Base-by-base conservation (phyloP, 2,888 invertebrate species). In the Conistra vaccinii region DNA sequence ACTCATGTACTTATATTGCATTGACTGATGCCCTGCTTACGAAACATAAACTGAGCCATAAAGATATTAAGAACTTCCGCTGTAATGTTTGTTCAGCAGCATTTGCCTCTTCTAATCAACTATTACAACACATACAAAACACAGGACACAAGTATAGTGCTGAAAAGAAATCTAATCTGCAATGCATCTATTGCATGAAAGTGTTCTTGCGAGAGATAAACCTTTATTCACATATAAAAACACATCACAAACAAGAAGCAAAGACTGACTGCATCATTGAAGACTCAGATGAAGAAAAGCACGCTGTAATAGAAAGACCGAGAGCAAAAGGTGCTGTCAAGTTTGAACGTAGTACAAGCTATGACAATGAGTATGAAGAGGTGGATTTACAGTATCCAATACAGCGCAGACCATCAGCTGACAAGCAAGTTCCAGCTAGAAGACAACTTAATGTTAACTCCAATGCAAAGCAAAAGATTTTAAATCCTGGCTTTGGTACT, bases 101-200 rank as follows among this genome's bases (percentile, higher is more conserved):
- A 78, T 97, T 97, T 88, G 88, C 87, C 65, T 91, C 94, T 63
- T 92, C 96, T 39, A 91, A 87, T 66, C 91, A 95, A 69, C 90
- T 97, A 26, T 90, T 96, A 48, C 83, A 88, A 61, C 97, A 97
- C 87, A 96, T 97, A 85, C 97, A 97, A 89, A 95, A 95, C 57
- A 97, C 97, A 10, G 97, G 97, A 1, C 97, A 97, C 87, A 97
- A 96, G 87, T 93, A 93, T 71, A 91, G 91, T 86, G 88, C 93
- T 57, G 95, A 96, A 17, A 96, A 90, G 85, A 95, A 96, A 87
- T 90, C 92, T 63, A 96, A 95, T 84, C 94, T 97, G 68, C 97
- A 97, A 84, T 97, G 98, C 92, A 97, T 97, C 68, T 98, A 98
- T 90, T 99, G 98, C 90, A 97, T 97, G 73, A 98, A 98, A 91